Conservation (phyloP, 2,888 invertebrate species). For the Diachrysia chrysitis region DNA sequence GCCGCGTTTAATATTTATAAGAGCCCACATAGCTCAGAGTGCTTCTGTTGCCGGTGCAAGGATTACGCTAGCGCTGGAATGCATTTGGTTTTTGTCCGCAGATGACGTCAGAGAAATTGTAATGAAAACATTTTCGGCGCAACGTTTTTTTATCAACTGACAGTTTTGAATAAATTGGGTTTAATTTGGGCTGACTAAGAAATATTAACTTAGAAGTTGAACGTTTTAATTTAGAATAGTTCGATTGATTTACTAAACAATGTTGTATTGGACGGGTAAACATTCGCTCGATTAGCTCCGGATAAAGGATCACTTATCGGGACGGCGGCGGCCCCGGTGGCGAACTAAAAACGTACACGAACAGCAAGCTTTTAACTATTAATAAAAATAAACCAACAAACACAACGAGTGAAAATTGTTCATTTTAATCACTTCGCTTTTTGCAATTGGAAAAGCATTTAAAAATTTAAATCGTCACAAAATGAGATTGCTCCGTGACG, state of each 20-base stretch:
- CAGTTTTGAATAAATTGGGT: conserved; percentile 35
- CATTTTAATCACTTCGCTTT: conserved; percentile 71
- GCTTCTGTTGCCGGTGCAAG: conserved; percentile 80
- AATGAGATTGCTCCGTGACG: conserved; percentile 71
- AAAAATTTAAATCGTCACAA: conserved; percentile 69
- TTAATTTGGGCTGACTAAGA: conserved; percentile 34
- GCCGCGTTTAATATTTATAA: conserved; percentile 87
- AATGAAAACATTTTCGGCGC: conserved; percentile 71
- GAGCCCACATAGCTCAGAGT: conserved; percentile 80
- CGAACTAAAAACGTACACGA: conserved; percentile 69
- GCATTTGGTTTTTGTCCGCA: conserved; percentile 77
- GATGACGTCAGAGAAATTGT: conserved; percentile 74
- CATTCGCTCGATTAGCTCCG: conserved; percentile 74
- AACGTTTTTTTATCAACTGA: conserved; percentile 56
- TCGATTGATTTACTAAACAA: conserved; percentile 69
- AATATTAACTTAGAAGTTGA: conserved; percentile 40
- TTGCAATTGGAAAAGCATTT: conserved; percentile 70
- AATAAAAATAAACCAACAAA: conserved; percentile 69
- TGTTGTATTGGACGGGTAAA: conserved; percentile 67
- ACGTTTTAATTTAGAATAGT: conserved; percentile 62
- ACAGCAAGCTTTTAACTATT: conserved; percentile 74
- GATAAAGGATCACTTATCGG: conserved; percentile 78
- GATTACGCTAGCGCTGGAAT: conserved; percentile 77
- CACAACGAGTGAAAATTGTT: conserved; percentile 67
- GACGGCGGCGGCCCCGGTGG: conserved; percentile 48